A percentile compares a stretch with the other conserved stretches of the same genome.
Conservation (phyloP, 23 tunicate species). For the Corella eumyota region DNA sequence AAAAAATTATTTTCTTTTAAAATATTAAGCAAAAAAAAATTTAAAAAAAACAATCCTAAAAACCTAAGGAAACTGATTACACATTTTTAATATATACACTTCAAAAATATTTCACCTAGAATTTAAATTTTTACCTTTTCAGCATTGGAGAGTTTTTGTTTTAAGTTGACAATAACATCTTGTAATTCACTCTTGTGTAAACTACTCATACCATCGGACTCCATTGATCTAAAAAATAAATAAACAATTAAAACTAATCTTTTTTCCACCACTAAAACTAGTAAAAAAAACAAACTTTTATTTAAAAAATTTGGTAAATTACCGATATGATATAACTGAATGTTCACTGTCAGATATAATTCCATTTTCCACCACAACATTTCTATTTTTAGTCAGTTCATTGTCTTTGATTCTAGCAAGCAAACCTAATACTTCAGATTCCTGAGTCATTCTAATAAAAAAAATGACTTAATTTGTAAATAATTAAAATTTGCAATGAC, state of each 20-base stretch:
- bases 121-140: conserved; percentile 59
- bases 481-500: neutral
- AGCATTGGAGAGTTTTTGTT: conserved; percentile 59
- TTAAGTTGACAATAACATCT: conserved; percentile 39
- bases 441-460: conserved; percentile 35
- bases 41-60: no score
- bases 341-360: neutral
- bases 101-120: no score
- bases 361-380: conserved; percentile 2
- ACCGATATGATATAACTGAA: no score
- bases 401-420: conserved; percentile 22
- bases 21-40: no score
- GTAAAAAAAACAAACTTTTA: no score
- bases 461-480: neutral
- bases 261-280: neutral
- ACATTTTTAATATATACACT: no score
- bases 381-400: neutral
- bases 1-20: no score
- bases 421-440: conserved; percentile 46
- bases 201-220: conserved; percentile 82
- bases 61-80: no score
- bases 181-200: conserved; percentile 58
- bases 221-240: conserved; percentile 17
- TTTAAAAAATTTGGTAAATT: no score
- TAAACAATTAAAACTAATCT: neutral